These are phyloP conservation scores for Darevskia mixta DNA, from an alignment of 2,797 vertebrate genomes.

Conservation along the genomic window DNA sequence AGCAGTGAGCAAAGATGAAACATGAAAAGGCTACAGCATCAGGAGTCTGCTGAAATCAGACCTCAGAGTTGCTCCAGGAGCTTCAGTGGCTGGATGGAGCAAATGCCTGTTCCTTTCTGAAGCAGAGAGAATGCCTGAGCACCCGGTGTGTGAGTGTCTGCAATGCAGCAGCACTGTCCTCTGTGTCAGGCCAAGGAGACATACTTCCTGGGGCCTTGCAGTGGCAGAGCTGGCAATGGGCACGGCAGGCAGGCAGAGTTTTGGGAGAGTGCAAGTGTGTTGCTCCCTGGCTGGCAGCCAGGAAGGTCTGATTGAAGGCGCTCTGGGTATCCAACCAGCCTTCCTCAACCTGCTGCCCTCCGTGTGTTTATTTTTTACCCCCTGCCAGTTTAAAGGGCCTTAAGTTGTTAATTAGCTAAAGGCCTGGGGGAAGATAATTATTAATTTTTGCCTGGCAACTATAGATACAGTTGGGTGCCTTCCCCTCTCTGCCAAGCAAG, in stretches of 20 bases:
- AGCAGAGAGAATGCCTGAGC: too few relatives aligned
- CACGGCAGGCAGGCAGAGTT: neutral
- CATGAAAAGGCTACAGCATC: neutral
- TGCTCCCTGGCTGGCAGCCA: neutral
- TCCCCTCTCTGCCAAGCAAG: too few relatives aligned
- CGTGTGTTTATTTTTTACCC: too few relatives aligned
- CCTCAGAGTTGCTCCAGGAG: neutral
- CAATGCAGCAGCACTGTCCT: conserved; percentile 62
- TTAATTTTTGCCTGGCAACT: too few relatives aligned
- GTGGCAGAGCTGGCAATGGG: too few relatives aligned
- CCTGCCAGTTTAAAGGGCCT: too few relatives aligned
- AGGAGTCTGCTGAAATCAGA: neutral
- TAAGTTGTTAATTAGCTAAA: too few relatives aligned
- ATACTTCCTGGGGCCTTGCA: neutral
- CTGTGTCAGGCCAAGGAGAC: conserved; percentile 41
- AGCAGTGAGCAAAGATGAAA: neutral
- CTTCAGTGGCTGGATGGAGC: neutral
- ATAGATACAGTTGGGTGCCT: too few relatives aligned
- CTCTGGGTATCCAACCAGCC: neutral
- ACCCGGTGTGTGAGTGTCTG: neutral
- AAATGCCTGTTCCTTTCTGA: neutral
- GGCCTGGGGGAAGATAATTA: too few relatives aligned
- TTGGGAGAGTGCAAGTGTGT: neutral
- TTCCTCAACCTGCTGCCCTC: too few relatives aligned
- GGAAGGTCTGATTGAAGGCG: too few relatives aligned